Evolutionary conservation across 2,797 vertebrate species (phyloP), one percentile per base, ranked within the genome.

Genomic region (Perodicticus potto): DNA sequence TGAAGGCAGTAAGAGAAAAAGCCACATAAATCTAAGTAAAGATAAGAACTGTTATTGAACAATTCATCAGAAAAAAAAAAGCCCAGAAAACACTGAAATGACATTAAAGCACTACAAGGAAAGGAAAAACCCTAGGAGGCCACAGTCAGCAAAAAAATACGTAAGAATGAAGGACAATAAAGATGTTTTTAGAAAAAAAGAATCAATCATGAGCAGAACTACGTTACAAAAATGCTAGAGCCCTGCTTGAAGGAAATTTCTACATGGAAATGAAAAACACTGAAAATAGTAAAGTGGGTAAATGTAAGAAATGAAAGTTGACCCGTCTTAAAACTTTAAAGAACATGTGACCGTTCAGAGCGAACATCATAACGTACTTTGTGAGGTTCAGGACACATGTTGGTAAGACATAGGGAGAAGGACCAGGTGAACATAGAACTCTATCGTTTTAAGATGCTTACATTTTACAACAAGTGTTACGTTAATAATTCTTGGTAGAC

Each of bases 91-190:
- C 20, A 63, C 8, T 11, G 29, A 32, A 67, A 84, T 72, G 32
- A 63, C 20, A 74, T 72, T 78, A 63, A 70, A 40, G 32, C 5
- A 65, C 25, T 59, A 43, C 87, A 70, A 23, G 16, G 7, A 29
- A 61, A 70, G 5, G 34, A 53, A 74, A 57, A 78, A 74, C 59
- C 29, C 23, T 29, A 82, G 27, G 13, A 76, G 81, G 73, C 37
- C 91, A 34, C 53, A 70, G 57, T 34, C 40, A 73, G 61, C 70
- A 93, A 89, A 89, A n/a, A 91, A 29, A 32, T 17, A 76, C 69
- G 89, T 22, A 86, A 85, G 73, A 96, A 92, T 34, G 53, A 85
- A 93, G 45, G 55, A 80, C 73, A 43, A 69, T 70, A 72, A 59
- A 63, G 13, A 91, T 19, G 43, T 86, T 82, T 84, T 77, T 16